These are phyloP conservation scores for Orientallactaga bullata DNA, from an alignment of 2,113 vertebrate genomes.

Conservation along the genomic window DNA sequence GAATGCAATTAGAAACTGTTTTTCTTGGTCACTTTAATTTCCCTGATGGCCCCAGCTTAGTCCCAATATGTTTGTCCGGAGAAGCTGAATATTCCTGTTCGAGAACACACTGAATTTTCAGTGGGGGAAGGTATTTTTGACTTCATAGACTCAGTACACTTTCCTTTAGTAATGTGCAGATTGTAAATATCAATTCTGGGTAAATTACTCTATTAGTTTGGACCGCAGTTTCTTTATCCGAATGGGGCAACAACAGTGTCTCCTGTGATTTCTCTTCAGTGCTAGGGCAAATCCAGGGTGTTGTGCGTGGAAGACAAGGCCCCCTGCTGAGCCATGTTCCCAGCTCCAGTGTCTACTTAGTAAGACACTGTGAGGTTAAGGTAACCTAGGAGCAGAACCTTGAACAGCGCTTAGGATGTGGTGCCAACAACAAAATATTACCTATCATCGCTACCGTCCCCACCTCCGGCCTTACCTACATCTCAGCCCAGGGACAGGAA, in stretches of 20 bases:
- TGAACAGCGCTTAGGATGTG: background rate
- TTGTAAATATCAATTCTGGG: background rate
- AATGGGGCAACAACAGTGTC: background rate
- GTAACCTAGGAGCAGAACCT: background rate
- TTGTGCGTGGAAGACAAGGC: background rate
- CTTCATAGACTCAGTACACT: background rate
- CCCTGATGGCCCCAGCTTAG: background rate
- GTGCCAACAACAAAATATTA: background rate
- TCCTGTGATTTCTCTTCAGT: background rate
- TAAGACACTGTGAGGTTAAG: background rate
- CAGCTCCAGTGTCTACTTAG: background rate
- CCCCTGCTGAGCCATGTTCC: background rate
- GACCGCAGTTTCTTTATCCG: background rate
- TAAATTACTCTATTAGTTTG: background rate
- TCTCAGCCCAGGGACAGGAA: background rate
- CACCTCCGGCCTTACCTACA: background rate
- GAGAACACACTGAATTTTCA: background rate
- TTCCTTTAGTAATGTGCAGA: background rate
- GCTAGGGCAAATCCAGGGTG: background rate
- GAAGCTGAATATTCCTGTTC: background rate
- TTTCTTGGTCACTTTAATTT: background rate
- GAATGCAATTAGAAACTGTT: background rate
- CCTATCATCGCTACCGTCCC: background rate
- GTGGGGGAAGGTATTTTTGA: background rate
- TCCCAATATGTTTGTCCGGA: background rate